Evolutionary conservation across 2,113 vertebrate genomes (phyloP).

Genomic region (Struthidea cinerea): DNA sequence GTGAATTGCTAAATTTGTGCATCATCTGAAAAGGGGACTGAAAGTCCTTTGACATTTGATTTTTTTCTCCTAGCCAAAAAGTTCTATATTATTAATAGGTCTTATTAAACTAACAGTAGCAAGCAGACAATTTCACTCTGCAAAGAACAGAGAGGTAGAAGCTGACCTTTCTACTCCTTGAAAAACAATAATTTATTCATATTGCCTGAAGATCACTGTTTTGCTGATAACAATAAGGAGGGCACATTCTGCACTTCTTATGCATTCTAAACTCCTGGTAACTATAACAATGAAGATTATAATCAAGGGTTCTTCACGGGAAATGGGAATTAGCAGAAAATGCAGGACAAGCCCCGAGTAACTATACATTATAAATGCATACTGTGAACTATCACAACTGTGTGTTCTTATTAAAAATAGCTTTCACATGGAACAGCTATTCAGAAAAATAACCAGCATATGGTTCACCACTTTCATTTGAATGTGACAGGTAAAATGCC

Average conservation of each 20-base stretch:
- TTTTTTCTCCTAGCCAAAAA: background rate
- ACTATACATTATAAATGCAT: background rate
- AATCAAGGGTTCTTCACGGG: background rate
- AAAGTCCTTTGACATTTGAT: conserved; percentile 8
- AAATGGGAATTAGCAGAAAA: background rate
- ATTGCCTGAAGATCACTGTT: background rate
- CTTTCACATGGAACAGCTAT: background rate
- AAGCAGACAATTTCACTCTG: background rate
- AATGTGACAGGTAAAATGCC: background rate
- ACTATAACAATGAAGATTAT: background rate
- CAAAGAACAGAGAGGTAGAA: background rate
- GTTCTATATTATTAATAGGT: conserved; percentile 14
- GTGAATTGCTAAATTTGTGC: background rate
- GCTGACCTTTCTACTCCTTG: background rate
- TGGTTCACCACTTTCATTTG: background rate
- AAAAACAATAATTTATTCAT: conserved; percentile 17
- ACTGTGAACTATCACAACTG: background rate
- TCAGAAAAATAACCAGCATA: background rate
- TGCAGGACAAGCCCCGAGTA: background rate
- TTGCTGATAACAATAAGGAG: background rate
- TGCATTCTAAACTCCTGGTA: background rate
- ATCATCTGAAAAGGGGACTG: background rate
- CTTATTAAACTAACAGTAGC: conserved; percentile 7
- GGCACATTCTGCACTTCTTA: background rate
- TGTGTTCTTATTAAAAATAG: background rate